Base-by-base conservation (phyloP, 1,140 invertebrate species). In the Panagrolaimus sp. region DNA sequence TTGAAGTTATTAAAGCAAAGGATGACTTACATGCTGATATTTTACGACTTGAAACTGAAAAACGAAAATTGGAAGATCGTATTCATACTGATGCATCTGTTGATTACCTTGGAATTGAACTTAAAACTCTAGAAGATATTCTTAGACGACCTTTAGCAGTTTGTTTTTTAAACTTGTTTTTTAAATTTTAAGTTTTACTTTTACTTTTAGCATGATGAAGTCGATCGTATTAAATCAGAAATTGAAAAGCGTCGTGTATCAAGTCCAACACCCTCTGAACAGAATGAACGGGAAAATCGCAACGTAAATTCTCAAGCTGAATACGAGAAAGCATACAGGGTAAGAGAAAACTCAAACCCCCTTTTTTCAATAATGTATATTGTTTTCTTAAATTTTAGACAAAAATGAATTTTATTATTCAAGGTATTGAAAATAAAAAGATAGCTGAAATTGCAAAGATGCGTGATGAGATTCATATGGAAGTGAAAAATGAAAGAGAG, bases 351-450 rank as follows among this genome's bases (percentile, higher is more conserved):
- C 31, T 4, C 23, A 68, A 25, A 25, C 1, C 5, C 16, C 9
- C 43, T 42, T 25, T 45, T 9, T n/a, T 42, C n/a, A 23, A 3
- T 45, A n/a, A 65, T 65, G n/a, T n/a, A n/a, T n/a, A n/a, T 25
- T 11, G 44, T 42, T 48, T 38, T 20, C n/a, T n/a, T n/a, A 67
- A 65, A 38, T 66, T 45, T 44, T 31, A 73, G 72, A 75, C 38
- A n/a, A 73, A 73, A 65, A 73, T 73, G 72, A 48, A 20, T 14
- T 74, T 73, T 25, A 44, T 73, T 11, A 43, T 73, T 8, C 46
- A 75, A 48, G 72, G 72, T 9, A 74, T 73, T 23, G 72, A 73
- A 45, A 67, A 73, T 51, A 74, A 70, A 43, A 73, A 73, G 43
- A 75, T 76, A 57, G 66, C 72, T 20, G 72, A 73, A 47, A 53